Base-by-base conservation (phyloP, 1,140 invertebrate species). In the Danaus melanippus region DNA sequence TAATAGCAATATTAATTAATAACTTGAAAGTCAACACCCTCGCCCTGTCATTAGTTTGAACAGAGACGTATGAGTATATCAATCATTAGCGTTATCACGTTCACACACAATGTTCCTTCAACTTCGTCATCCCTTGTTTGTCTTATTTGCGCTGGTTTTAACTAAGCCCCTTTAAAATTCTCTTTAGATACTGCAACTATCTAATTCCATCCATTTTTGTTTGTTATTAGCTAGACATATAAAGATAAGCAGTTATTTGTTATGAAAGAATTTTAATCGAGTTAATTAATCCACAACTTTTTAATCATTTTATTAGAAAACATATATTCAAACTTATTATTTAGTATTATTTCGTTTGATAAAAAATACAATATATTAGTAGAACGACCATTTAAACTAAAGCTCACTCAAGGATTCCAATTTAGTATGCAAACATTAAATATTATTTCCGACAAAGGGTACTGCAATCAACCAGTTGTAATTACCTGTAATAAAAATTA, bases 1-100 rank as follows among this genome's bases (percentile, higher is more conserved):
- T 79, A 84, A 82, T 77, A 78, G 71, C 76, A 71, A 68, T 79
- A 82, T 84, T 86, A 84, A 84, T 86, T 86, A 86, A 82, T 86
- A 82, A 86, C 78, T 81, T 74, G 71, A 76, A 83, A 86, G 81
- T 86, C 76, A 86, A 84, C 78, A 80, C 70, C 67, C 70, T 79
- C 71, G 64, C 76, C 78, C 80, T 83, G 75, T 84, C 83, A 84
- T 86, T 86, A 84, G 79, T 79, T 81, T 70, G 70, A 75, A 71
- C 71, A 72, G 73, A 78, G 77, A 74, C 66, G 66, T 74, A 68
- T 67, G 71, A 76, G 74, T 79, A 78, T 74, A 86, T 84, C 80
- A 84, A 86, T 86, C 79, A 84, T 82, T 76, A 77, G 62, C 67
- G 64, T 79, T 86, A 86, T 86, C 83, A 75, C 67, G 55, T 54